Evolutionary conservation across 2,113 vertebrate species (phyloP).

Genomic region (Phodopus roborovskii): DNA sequence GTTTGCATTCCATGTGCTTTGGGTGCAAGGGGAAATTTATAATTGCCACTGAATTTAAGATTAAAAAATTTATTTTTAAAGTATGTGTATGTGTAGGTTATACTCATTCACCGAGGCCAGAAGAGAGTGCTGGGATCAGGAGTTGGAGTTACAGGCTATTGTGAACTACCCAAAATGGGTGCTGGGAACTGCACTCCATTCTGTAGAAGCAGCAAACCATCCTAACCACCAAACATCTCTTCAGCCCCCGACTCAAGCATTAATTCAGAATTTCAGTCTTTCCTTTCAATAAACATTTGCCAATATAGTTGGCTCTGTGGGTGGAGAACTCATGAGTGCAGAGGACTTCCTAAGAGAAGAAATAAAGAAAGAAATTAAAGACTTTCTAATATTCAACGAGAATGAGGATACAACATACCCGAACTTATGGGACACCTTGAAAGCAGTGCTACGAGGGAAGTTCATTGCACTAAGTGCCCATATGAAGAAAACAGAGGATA

Average conservation of each 20-base stretch:
- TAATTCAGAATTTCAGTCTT: background rate
- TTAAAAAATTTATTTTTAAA: background rate
- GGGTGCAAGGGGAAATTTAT: background rate
- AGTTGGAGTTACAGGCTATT: background rate
- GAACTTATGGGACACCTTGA: too few relatives aligned
- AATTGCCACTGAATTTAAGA: slow-evolving; percentile 2
- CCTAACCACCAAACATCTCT: background rate
- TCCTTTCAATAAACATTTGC: background rate
- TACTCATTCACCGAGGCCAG: background rate
- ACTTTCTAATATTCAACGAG: too few relatives aligned
- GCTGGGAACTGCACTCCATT: background rate
- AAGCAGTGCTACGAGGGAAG: too few relatives aligned
- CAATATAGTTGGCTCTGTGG: background rate
- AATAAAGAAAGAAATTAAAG: too few relatives aligned
- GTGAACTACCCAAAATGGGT: too few relatives aligned
- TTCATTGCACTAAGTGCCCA: too few relatives aligned
- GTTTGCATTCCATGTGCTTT: background rate
- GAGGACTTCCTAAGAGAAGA: background rate
- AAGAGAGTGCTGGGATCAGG: background rate
- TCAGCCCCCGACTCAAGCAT: background rate
- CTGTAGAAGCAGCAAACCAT: background rate
- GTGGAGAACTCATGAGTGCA: background rate
- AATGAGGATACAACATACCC: too few relatives aligned
- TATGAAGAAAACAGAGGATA: too few relatives aligned
- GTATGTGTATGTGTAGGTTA: background rate